phyloP scores from a whole-genome alignment of 2,888 invertebrate species.

The Augiades crinisus region DNA sequence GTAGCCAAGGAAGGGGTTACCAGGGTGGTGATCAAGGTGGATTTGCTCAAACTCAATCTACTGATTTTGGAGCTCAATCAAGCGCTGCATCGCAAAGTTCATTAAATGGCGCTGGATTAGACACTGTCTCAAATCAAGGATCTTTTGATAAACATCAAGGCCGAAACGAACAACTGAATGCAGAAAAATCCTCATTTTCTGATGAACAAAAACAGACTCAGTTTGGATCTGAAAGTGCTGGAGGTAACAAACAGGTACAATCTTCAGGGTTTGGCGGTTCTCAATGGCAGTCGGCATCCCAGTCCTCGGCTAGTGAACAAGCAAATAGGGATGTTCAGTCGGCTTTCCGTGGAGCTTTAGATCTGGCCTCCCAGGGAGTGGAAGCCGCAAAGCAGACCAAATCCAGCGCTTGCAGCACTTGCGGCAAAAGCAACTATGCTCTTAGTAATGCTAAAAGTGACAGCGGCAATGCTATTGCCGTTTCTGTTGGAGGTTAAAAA shows the following conservation, averaged over 20 bases:
- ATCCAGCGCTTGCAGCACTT: conserved; percentile 53
- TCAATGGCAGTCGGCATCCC: conserved; percentile 30
- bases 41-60: conserved; percentile 6
- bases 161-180: conserved; percentile 8
- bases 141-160: conserved; percentile 3
- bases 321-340: conserved; percentile 37
- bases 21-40: neutral
- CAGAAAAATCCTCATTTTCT: conserved; percentile 7
- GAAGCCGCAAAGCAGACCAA: conserved; percentile 42
- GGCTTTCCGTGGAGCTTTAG: conserved; percentile 53
- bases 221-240: conserved; percentile 2
- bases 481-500: conserved; percentile 65
- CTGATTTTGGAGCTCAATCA: conserved; percentile 14
- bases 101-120: conserved; percentile 20
- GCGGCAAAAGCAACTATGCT: conserved; percentile 61
- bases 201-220: conserved; percentile 22
- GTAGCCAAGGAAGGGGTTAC: neutral
- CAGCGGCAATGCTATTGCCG: conserved; percentile 61
- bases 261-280: conserved; percentile 27
- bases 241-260: conserved; percentile 30
- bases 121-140: conserved; percentile 3
- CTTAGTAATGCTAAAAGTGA: conserved; percentile 69
- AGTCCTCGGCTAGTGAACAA: conserved; percentile 24
- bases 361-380: conserved; percentile 56
- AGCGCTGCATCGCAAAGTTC: conserved; percentile 23